These are phyloP conservation scores for Idris sp. DNA, from an alignment of 1,140 invertebrate genomes.

Conservation along the genomic window DNA sequence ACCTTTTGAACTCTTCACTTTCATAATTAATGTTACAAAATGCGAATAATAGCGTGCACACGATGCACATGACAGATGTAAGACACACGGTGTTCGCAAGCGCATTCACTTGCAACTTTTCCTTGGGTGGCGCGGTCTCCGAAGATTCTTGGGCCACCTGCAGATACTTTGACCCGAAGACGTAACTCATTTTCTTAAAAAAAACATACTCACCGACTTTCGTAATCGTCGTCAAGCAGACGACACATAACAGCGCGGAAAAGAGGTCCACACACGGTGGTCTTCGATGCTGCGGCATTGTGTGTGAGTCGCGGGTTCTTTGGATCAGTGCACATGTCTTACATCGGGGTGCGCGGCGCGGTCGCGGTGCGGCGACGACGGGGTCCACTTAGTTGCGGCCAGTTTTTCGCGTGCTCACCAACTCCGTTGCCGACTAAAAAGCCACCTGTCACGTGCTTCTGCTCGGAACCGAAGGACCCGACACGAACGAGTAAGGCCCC, in stretches of 20 bases:
- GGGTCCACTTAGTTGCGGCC: neutral
- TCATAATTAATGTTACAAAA: conserved; percentile 31
- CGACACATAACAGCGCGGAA: conserved; percentile 37
- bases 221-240: neutral
- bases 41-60: conserved; percentile 13
- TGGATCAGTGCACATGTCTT: conserved; percentile 51
- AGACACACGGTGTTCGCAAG: too few species aligned
- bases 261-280: conserved; percentile 35
- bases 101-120: too few species aligned
- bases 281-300: conserved; percentile 44
- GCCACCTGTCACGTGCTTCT: conserved; percentile 44
- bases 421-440: too few species aligned
- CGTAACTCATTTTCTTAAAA: too few species aligned
- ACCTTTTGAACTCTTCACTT: conserved; percentile 34
- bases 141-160: too few species aligned
- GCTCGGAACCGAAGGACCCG: conserved; percentile 20
- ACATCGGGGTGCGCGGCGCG: conserved; percentile 30
- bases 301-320: conserved; percentile 18
- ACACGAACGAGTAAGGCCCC: conserved; percentile 54
- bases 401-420: conserved; percentile 1
- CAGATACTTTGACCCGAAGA: too few species aligned
- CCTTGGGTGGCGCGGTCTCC: too few species aligned
- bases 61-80: conserved; percentile 3
- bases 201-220: conserved; percentile 2
- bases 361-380: conserved; percentile 41